A percentile compares a stretch with the other conserved stretches of the same genome.
phyloP scores from a whole-genome alignment of 2,113 vertebrate species.

The Megaceryle maxima region DNA sequence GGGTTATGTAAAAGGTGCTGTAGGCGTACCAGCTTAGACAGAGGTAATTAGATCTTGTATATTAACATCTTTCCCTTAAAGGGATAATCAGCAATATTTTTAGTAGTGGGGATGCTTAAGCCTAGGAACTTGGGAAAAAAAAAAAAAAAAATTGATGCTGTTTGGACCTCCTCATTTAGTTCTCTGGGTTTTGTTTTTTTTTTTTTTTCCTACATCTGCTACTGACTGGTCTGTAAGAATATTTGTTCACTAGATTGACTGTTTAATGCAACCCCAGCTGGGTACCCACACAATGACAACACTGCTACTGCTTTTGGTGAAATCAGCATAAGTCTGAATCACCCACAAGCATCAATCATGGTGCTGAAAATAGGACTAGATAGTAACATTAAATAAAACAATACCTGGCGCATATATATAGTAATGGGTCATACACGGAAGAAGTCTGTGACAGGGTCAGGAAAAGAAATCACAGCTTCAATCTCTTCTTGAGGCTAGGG shows the following conservation, averaged over 20 bases:
- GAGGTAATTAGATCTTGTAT: slow-evolving; percentile 65
- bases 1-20: slow-evolving; percentile 58
- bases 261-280: neutral
- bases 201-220: neutral
- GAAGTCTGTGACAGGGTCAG: neutral
- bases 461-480: neutral
- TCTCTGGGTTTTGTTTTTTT: neutral
- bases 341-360: neutral
- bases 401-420: neutral
- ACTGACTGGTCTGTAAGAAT: neutral
- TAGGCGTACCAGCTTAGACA: slow-evolving; percentile 54
- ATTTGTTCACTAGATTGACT: neutral
- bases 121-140: neutral
- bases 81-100: slow-evolving; percentile 15
- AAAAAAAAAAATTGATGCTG: neutral
- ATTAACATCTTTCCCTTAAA: slow-evolving; percentile 60
- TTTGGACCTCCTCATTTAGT: neutral
- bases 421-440: neutral
- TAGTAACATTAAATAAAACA: slow-evolving; percentile 10
- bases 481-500: neutral
- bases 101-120: neutral
- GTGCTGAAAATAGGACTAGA: slow-evolving; percentile 1
- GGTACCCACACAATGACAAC: neutral
- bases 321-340: slow-evolving; percentile 23
- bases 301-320: neutral